Percentiles rank a stretch among this genome's conserved stretches.
Conservation (phyloP, 2,797 vertebrate genomes). For the Otolemur crassicaudatus region DNA sequence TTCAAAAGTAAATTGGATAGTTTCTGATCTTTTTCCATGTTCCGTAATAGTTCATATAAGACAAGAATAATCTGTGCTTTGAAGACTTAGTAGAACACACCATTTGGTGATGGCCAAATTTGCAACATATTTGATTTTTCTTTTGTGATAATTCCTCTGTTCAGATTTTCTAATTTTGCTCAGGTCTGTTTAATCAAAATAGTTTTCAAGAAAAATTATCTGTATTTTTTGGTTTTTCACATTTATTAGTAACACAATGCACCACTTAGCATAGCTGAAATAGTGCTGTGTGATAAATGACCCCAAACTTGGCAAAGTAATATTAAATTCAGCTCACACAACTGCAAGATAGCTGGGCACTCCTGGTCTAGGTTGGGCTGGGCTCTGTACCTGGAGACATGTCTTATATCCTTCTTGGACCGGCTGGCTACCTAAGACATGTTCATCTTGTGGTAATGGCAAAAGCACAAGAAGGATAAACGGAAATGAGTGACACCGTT, state of each 20-base stretch:
- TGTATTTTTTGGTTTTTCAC: background rate
- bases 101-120: background rate
- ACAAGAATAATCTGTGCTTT: background rate
- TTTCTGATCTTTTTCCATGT: background rate
- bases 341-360: background rate
- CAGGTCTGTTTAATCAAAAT: background rate
- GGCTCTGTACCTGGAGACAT: background rate
- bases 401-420: background rate
- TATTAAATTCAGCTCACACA: background rate
- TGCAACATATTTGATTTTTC: background rate
- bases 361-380: background rate
- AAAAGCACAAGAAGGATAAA: background rate
- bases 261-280: background rate
- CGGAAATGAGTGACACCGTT: background rate
- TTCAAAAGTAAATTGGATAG: background rate
- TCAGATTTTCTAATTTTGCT: background rate
- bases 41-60: background rate
- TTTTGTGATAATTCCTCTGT: background rate
- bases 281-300: background rate
- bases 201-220: background rate
- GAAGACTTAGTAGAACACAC: background rate
- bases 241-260: background rate
- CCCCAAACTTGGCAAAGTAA: background rate
- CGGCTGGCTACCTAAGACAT: background rate
- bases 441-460: background rate